Evolutionary conservation across 2,888 invertebrate genomes (phyloP).

Genomic region (Dexiosoma caninum): DNA sequence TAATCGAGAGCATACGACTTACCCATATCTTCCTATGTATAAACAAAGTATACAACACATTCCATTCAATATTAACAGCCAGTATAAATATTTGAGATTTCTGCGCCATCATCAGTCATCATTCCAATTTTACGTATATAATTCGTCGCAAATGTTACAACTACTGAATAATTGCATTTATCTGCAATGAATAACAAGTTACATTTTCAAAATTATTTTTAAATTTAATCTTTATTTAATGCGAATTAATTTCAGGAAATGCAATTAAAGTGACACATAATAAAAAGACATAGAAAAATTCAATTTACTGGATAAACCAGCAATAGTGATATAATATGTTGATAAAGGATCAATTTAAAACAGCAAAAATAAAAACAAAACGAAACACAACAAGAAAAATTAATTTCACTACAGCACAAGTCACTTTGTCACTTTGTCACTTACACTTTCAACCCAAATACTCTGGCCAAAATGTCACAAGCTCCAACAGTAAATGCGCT

Average conservation of each 20-base stretch:
- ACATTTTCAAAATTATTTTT: neutral
- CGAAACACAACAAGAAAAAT: neutral
- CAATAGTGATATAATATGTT: constrained; percentile 54
- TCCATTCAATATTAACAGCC: too few species aligned
- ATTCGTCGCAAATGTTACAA: neutral
- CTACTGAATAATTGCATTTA: neutral
- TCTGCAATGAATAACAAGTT: neutral
- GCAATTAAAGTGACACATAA: neutral
- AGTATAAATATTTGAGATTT: too few species aligned
- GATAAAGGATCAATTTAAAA: constrained; percentile 42
- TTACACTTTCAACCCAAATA: constrained; percentile 32
- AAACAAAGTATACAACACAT: too few species aligned
- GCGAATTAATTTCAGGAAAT: constrained; percentile 25
- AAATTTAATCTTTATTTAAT: neutral
- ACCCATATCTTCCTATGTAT: too few species aligned
- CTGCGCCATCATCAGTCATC: neutral
- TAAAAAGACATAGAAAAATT: neutral
- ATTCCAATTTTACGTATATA: neutral
- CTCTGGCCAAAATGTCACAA: neutral
- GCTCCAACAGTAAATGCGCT: neutral
- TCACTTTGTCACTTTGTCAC: constrained; percentile 18
- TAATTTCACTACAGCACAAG: neutral
- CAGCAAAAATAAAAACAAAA: neutral
- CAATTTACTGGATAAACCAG: constrained; percentile 15
- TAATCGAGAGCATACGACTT: too few species aligned